Evolutionary conservation across 2,113 vertebrate species (phyloP), one percentile per base, ranked within the genome.

Genomic region (Sakesphorus luctuosus): DNA sequence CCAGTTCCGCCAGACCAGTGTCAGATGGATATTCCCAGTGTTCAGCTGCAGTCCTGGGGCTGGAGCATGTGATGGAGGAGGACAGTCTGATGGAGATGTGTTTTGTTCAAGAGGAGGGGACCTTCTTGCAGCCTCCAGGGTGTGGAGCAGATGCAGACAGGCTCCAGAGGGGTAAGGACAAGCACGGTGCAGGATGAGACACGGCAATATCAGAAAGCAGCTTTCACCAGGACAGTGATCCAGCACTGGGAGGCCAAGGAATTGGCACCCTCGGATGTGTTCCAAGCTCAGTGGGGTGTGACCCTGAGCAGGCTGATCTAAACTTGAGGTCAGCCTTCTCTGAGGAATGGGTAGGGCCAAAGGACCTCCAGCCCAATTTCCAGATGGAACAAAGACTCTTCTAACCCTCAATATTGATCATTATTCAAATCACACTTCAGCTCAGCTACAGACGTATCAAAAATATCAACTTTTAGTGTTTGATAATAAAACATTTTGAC

Each of bases 1-100:
- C 62, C 62, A 55, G 21, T 7, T 40, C 10, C 36, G 28, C 19
- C 0, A 2, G 44, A 29, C 49, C 47, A 4, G 3, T 5, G 18
- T 2, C 24, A 61, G 44, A 36, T 17, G 81, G 74, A 49, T 89
- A 47, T 40, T 46, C 29, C 29, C 92, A 75, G 81, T 11, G 1
- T 11, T 52, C 63, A 38, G 80, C 69, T 78, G 55, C 66, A n/a
- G 6, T 31, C 65, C 43, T 23, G 59, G 58, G 63, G 84, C 59
- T 84, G 73, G 36, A 46, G 50, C 31, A 62, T 2, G 1, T 19
- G 13, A 29, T 14, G 55, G 55, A 69, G 7, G 26, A 56, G 72
- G 10, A 68, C 44, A 61, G 46, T 8, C 55, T 26, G 21, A 81
- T 35, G 69, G 46, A 74, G 36, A 85, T 0, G 13, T 29, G 43